These are phyloP conservation scores for Leptopilina boulardi DNA, from an alignment of 1,140 invertebrate species.

Conservation along the genomic window DNA sequence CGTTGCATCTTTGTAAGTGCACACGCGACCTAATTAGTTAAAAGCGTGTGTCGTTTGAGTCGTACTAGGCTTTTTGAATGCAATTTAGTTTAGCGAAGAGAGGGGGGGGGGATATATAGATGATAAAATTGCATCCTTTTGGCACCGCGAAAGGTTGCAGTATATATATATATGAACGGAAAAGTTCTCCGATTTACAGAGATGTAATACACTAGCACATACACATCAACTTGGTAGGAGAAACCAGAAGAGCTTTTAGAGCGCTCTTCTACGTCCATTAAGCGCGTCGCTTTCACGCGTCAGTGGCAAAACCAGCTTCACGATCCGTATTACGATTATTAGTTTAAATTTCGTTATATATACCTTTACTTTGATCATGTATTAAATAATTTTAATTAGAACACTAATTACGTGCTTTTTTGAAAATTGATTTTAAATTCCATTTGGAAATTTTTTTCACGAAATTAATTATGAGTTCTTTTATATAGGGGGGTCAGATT, in stretches of 20 bases:
- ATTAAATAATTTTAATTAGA: not conserved
- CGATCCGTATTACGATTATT: not conserved
- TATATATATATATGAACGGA: not conserved
- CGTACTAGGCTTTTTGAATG: constrained; percentile 53
- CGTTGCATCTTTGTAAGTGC: constrained; percentile 48
- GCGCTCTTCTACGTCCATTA: constrained; percentile 39
- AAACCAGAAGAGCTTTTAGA: constrained; percentile 48
- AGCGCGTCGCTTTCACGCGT: constrained; percentile 12
- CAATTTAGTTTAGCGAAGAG: constrained; percentile 61
- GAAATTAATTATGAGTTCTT: not conserved
- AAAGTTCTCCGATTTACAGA: constrained; percentile 21
- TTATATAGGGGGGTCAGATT: not conserved
- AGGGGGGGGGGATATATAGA: constrained; percentile 22
- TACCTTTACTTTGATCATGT: not conserved
- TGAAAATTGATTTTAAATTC: no score
- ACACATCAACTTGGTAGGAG: constrained; percentile 37
- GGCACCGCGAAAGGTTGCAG: constrained; percentile 6
- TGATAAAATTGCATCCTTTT: constrained; percentile 25
- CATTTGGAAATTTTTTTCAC: not conserved
- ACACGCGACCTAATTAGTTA: constrained; percentile 67
- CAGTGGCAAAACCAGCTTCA: constrained; percentile 16
- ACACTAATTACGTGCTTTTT: not conserved
- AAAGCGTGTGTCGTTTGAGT: constrained; percentile 50
- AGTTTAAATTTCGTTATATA: constrained; percentile 6
- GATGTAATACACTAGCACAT: constrained; percentile 36